Conservation (phyloP, 1,140 invertebrate species). For the Pseudomyrmex flavicornis region DNA sequence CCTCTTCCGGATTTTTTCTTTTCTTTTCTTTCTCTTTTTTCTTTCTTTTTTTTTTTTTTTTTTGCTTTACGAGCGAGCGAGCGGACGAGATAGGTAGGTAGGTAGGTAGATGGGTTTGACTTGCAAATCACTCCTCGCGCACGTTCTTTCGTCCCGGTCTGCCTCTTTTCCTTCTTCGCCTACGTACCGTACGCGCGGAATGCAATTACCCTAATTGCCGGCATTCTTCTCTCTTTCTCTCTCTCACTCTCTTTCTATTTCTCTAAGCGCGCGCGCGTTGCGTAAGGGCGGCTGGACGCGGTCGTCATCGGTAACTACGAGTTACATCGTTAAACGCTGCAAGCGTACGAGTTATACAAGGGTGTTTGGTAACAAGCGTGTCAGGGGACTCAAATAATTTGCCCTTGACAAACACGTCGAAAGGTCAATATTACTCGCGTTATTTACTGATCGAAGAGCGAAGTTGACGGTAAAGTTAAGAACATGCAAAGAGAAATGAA, state of each 20-base stretch:
- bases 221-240: constrained; percentile 12
- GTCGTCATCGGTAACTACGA: constrained; percentile 77
- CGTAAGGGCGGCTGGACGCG: constrained; percentile 72
- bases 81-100: constrained; percentile 11
- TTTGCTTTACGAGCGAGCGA: constrained; percentile 15
- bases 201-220: constrained; percentile 79
- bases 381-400: constrained; percentile 16
- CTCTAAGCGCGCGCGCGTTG: constrained; percentile 67
- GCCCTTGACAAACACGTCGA: constrained; percentile 19
- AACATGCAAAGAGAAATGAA: constrained; percentile 14
- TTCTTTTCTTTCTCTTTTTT: too few species aligned
- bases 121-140: constrained; percentile 70
- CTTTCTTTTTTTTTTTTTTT: not conserved
- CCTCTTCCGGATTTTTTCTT: not conserved
- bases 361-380: constrained; percentile 1
- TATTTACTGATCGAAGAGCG: not conserved
- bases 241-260: too few species aligned
- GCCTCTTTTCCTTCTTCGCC: constrained; percentile 60
- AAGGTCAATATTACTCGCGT: constrained; percentile 14
- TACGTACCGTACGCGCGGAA: constrained; percentile 70
- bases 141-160: constrained; percentile 62
- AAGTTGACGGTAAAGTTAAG: constrained; percentile 9
- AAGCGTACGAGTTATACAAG: constrained; percentile 6
- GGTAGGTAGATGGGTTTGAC: constrained; percentile 64
- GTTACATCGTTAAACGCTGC: constrained; percentile 75